Evolutionary conservation across 2,113 vertebrate species (phyloP).

Genomic region (Antigone vipio): DNA sequence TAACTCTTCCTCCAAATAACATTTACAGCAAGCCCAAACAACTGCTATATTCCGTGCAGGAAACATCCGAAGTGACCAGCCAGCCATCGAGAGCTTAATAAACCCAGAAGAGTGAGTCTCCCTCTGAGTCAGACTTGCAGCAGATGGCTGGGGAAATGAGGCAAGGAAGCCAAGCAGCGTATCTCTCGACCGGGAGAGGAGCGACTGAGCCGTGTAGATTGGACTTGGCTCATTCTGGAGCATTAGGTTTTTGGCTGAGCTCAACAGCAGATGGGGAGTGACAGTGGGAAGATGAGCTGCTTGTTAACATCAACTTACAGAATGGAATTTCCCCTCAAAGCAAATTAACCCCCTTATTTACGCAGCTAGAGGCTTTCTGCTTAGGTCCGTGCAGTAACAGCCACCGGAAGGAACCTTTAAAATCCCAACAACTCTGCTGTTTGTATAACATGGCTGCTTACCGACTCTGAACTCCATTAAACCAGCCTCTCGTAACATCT

Average conservation of each 20-base stretch:
- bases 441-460: background rate
- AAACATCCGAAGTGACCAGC: background rate
- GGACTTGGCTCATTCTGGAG: background rate
- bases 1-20: background rate
- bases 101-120: background rate
- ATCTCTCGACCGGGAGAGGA: background rate
- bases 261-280: background rate
- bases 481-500: slow-evolving; percentile 62
- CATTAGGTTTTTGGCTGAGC: background rate
- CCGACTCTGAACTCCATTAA: slow-evolving; percentile 25
- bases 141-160: background rate
- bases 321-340: background rate
- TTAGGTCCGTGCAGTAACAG: background rate
- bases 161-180: background rate
- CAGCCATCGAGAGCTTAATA: background rate
- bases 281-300: background rate
- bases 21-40: background rate
- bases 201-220: background rate
- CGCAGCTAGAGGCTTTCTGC: background rate
- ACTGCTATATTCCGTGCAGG: background rate
- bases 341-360: background rate
- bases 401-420: background rate
- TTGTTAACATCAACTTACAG: background rate
- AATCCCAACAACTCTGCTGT: background rate
- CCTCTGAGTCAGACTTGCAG: background rate